Base-by-base conservation (phyloP, 2,113 vertebrate species). In the Apeltes quadracus region DNA sequence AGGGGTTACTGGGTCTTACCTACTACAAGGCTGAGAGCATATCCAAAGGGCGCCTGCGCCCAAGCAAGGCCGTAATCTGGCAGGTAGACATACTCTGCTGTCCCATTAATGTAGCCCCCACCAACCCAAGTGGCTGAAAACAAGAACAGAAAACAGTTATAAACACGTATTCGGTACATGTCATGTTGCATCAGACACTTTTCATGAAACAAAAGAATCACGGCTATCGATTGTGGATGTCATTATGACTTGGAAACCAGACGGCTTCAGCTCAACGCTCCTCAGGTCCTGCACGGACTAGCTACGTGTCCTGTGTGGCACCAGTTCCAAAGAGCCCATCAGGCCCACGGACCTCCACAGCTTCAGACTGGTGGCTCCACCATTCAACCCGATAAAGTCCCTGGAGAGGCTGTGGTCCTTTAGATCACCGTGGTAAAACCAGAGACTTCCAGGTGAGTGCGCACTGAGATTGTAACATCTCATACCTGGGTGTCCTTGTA, bases 31-130 rank as follows among this genome's bases (percentile, higher is more conserved):
- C 98, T 99, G 76, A 99, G 95, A 2, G 98, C 94, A 36, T 99
- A 99, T 87, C 98, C 98, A 41, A 99, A 97, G 0, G 98, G 98
- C 76, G 98, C 98, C 69, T 99, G 98, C 32, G 98, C 98, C 97
- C 97, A 99, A 12, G 96, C 98, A 66, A 99, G 85, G 12, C 98
- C 98, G 0, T 90, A 95, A 18, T 88, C 96, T 25, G 98, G 96
- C 22, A 98, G 92, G 86, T 98, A 99, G 9, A 99, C 96, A 41
- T 97, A 95, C 89, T 99, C 98, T 41, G 98, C 98, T 58, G 98
- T 99, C 38, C 98, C 98, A 0, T 99, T 99, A 86, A 99, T 99
- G 79, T 99, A 99, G 72, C 98, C 98, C 46, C 98, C 98, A 89
- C 98, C 98, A 34, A 99, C 98, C 98, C 98, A 99, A 0, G 98